Percentiles rank a stretch among this genome's conserved stretches.
Conservation (phyloP, 2,113 vertebrate genomes). For the Etia nguti region DNA sequence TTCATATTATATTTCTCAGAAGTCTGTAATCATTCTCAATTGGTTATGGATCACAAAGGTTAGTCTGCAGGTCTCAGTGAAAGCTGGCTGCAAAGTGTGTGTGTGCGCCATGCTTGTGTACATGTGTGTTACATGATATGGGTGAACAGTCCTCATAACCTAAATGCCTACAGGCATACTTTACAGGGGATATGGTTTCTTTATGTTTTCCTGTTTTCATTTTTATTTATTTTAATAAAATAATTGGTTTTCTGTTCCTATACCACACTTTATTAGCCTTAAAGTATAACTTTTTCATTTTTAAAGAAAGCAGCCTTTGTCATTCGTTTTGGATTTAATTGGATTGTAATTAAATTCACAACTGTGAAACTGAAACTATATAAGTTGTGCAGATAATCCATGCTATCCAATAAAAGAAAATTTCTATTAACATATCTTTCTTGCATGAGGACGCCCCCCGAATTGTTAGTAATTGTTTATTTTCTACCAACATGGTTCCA, state of each 20-base stretch:
- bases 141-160: conserved; percentile 14
- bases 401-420: neutral
- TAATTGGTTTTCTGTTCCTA: neutral
- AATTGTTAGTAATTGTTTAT: too few relatives aligned
- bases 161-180: neutral
- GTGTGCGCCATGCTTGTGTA: conserved; percentile 1
- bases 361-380: neutral
- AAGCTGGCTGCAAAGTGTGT: neutral
- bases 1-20: conserved; percentile 24
- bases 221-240: neutral
- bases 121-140: conserved; percentile 44
- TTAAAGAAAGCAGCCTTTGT: neutral
- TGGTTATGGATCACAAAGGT: conserved; percentile 56
- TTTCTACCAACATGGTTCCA: neutral
- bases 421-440: neutral
- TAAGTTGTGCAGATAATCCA: neutral
- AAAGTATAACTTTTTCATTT: neutral
- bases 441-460: rapidly evolving
- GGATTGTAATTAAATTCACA: neutral
- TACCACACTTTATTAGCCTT: neutral
- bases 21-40: conserved; percentile 43
- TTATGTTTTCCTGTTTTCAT: neutral
- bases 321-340: neutral
- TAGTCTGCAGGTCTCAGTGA: conserved; percentile 15
- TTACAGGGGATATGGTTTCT: neutral